Conservation (phyloP, 2,113 vertebrate genomes). For the Silurus asotus region DNA sequence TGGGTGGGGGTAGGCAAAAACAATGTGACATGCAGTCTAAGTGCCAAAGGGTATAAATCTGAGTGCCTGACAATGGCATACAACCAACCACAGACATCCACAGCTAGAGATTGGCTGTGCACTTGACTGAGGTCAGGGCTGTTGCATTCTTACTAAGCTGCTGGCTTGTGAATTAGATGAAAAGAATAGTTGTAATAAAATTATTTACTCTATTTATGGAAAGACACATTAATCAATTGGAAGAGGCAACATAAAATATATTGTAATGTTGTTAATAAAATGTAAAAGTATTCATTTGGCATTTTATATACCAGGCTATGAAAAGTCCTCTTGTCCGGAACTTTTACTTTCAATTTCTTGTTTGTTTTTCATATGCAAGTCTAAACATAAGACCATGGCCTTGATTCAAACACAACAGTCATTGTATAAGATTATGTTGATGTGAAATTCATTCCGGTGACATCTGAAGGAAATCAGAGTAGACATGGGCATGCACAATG, state of each 20-base stretch:
- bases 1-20: slow-evolving; percentile 54
- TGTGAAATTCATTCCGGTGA: slow-evolving; percentile 36
- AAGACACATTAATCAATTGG: background rate
- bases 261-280: background rate
- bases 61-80: slow-evolving; percentile 45
- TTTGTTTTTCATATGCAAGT: slow-evolving; percentile 2
- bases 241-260: background rate
- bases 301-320: background rate
- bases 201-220: slow-evolving; percentile 17
- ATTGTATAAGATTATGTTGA: slow-evolving; percentile 14
- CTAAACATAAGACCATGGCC: background rate
- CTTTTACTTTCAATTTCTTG: background rate
- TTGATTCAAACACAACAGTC: slow-evolving; percentile 1
- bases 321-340: background rate
- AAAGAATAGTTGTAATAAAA: slow-evolving; percentile 34
- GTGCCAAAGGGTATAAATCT: slow-evolving; percentile 54
- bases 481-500: slow-evolving; percentile 37
- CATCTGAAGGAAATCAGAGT: slow-evolving; percentile 43
- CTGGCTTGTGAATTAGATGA: slow-evolving; percentile 41
- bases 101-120: slow-evolving; percentile 34
- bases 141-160: slow-evolving; percentile 15
- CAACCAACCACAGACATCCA: slow-evolving; percentile 44
- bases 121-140: slow-evolving; percentile 28
- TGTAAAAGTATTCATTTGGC: background rate
- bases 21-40: slow-evolving; percentile 47